A percentile compares a stretch with the other conserved stretches of the same genome.
Conservation (phyloP, 2,113 vertebrate genomes). For the Antidorcas marsupialis region DNA sequence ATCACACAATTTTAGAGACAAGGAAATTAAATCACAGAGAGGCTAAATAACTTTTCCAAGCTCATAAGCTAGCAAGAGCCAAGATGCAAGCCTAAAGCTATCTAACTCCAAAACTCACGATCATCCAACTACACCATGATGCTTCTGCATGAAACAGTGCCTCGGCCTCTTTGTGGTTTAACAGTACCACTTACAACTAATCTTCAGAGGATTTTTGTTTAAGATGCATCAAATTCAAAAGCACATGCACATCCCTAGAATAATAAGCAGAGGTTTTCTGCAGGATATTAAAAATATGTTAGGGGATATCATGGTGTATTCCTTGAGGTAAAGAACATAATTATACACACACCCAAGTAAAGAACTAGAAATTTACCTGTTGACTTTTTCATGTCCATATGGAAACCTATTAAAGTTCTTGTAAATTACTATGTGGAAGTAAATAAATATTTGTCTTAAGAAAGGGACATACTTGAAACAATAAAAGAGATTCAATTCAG, state of each 20-base stretch:
- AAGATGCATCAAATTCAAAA: conserved; percentile 17
- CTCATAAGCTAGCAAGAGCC: neutral
- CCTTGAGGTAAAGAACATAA: neutral
- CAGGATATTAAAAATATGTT: neutral
- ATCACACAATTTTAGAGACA: neutral
- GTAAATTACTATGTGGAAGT: neutral
- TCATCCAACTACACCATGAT: neutral
- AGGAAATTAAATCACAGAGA: neutral
- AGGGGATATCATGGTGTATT: neutral
- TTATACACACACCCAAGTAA: neutral
- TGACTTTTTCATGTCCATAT: neutral
- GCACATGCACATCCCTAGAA: neutral
- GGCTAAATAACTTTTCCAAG: neutral
- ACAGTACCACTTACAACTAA: neutral
- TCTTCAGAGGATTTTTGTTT: neutral
- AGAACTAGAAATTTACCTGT: neutral
- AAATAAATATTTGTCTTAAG: conserved; percentile 33
- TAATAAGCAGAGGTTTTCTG: neutral
- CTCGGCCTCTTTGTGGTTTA: neutral
- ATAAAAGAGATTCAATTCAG: conserved; percentile 33
- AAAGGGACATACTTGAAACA: neutral
- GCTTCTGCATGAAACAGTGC: neutral
- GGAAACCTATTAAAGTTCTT: neutral
- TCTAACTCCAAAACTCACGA: neutral
- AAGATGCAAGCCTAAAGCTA: neutral